Percentiles rank a stretch among this genome's conserved stretches.
These are phyloP conservation scores for Pseudomyrmex cubaensis DNA, from an alignment of 1,140 invertebrate species.

Conservation along the genomic window DNA sequence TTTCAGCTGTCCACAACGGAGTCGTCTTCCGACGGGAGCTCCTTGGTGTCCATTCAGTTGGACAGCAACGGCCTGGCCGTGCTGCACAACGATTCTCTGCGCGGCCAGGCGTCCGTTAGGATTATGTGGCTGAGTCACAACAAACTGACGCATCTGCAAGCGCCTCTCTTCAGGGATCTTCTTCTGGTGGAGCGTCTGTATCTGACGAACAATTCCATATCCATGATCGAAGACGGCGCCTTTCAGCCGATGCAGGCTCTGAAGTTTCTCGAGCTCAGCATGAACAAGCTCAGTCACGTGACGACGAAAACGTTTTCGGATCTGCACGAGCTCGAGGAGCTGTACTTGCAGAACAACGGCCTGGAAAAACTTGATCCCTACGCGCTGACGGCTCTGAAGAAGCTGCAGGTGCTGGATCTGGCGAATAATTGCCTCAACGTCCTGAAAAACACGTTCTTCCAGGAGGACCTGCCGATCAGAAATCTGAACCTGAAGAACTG, in stretches of 20 bases:
- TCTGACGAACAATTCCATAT: slow-evolving; percentile 93
- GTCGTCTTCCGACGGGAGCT: slow-evolving; percentile 82
- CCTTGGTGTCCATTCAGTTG: slow-evolving; percentile 93
- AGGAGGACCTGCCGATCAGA: slow-evolving; percentile 86
- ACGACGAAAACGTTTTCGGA: slow-evolving; percentile 89
- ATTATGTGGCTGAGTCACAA: slow-evolving; percentile 95
- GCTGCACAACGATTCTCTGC: slow-evolving; percentile 90
- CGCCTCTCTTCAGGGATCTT: slow-evolving; percentile 91
- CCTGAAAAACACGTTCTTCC: slow-evolving; percentile 87
- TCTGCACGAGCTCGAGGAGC: slow-evolving; percentile 88
- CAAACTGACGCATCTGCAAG: slow-evolving; percentile 90
- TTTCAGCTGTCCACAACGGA: slow-evolving; percentile 87
- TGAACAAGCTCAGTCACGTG: slow-evolving; percentile 89
- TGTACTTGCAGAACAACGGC: slow-evolving; percentile 88
- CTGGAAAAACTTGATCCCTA: slow-evolving; percentile 86
- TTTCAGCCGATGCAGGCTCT: slow-evolving; percentile 91
- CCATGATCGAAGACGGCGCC: slow-evolving; percentile 91
- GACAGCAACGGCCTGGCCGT: slow-evolving; percentile 91
- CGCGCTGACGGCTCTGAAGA: slow-evolving; percentile 87
- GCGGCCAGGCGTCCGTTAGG: slow-evolving; percentile 91
- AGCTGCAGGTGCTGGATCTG: slow-evolving; percentile 87
- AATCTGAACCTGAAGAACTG: slow-evolving; percentile 87
- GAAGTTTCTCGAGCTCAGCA: slow-evolving; percentile 92
- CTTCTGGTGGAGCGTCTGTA: slow-evolving; percentile 91
- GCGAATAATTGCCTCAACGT: slow-evolving; percentile 87